A percentile compares a stretch with the other conserved stretches of the same genome.
Evolutionary conservation across 2,113 vertebrate genomes (phyloP).

Genomic region (Octodon degus): DNA sequence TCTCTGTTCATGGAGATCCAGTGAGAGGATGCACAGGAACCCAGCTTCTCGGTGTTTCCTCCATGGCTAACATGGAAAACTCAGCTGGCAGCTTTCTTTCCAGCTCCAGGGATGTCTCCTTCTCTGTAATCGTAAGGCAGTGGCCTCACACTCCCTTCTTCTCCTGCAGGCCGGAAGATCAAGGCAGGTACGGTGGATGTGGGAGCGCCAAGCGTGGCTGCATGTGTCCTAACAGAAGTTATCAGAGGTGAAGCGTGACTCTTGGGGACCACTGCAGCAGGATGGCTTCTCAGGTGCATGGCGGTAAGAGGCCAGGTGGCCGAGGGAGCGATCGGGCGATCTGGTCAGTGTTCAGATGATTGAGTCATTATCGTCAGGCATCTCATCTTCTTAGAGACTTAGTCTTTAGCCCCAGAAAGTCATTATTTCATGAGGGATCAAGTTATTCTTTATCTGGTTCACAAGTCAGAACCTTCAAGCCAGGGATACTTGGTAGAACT

Average conservation of each 20-base stretch:
- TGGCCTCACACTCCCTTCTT: conserved; percentile 46
- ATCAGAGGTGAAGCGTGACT: conserved; percentile 69
- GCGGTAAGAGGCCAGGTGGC: conserved; percentile 71
- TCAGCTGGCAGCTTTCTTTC: conserved; percentile 55
- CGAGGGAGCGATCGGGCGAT: conserved; percentile 75
- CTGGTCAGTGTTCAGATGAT: conserved; percentile 71
- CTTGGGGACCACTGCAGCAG: conserved; percentile 74
- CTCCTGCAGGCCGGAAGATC: conserved; percentile 62
- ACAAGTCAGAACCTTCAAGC: conserved; percentile 72
- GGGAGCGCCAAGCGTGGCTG: conserved; percentile 71
- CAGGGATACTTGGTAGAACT: conserved; percentile 66
- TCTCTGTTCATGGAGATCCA: conserved; percentile 28
- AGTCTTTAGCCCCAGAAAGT: conserved; percentile 72
- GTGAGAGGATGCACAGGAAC: conserved; percentile 6
- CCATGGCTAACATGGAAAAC: neutral
- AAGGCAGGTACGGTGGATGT: conserved; percentile 73
- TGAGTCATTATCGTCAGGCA: conserved; percentile 73
- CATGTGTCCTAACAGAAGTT: conserved; percentile 76
- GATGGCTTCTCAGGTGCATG: conserved; percentile 76
- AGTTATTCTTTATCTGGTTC: conserved; percentile 50
- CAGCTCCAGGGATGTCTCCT: conserved; percentile 60
- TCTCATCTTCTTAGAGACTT: conserved; percentile 77
- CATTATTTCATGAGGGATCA: conserved; percentile 71
- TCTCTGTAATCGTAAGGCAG: conserved; percentile 58
- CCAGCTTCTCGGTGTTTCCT: neutral